Evolutionary conservation across 1,140 invertebrate species (phyloP), one percentile per base, ranked within the genome.

Genomic region (Drosophila eugracilis): DNA sequence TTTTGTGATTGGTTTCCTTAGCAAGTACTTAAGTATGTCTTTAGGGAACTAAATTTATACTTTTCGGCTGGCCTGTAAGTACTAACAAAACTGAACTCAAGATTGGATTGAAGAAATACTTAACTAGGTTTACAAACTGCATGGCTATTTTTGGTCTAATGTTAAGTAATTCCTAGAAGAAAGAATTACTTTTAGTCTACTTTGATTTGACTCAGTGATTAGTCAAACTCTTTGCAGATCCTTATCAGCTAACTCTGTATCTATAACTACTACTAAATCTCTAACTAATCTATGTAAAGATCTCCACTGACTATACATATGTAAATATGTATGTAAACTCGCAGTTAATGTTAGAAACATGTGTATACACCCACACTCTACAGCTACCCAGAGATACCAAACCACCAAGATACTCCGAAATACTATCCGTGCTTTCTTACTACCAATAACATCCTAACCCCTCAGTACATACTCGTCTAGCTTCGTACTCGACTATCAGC

Each of bases 401-500:
- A 10, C 60, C 47, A 66, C 36, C 41, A 24, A 45, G 34, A 54
- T 39, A 49, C 30, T 50, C 19, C 17, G n/a, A 37, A 77, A 57
- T 65, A 45, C 34, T 37, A 54, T 48, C 39, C 70, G 50, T 57
- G 78, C 78, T 83, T 83, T 83, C 73, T 83, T 81, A 77, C 36
- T 58, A 60, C 59, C 75, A 22, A 69, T 37, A 22, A 39, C 36
- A 47, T 54, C 32, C 70, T 22, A 45, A 66, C 37, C 45, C 26
- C n/a, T 30, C 28, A 60, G 26, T 52, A 26, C 59, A 57, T 62
- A 74, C 73, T 78, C 65, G 65, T 67, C 19, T 73, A 80, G 78
- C 78, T 83, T 83, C 69, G 79, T 83, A 83, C 47, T 78, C 81
- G 78, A 44, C 69, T 76, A 36, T 76, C 78, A 77, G 69, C 67